Evolutionary conservation across 2,888 invertebrate species (phyloP).

Genomic region (Drosophila phalerata): DNA sequence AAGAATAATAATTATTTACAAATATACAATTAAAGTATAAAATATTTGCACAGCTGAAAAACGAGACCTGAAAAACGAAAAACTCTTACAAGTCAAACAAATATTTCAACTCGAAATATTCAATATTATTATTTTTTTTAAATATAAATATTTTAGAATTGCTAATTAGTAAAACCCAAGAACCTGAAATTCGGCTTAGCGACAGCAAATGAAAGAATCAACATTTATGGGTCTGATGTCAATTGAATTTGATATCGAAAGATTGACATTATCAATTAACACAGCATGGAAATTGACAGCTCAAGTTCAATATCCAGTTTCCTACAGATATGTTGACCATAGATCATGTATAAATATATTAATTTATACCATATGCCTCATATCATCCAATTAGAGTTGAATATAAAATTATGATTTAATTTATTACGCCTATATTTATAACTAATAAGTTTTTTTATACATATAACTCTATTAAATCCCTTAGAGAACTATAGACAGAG

Average conservation of each 20-base stretch:
- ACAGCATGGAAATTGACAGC: conserved; percentile 16
- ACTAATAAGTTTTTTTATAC: neutral
- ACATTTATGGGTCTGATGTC: conserved; percentile 38
- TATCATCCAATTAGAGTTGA: conserved; percentile 59
- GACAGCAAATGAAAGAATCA: conserved; percentile 14
- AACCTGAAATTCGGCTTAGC: neutral
- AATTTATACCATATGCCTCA: neutral
- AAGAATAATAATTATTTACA: neutral
- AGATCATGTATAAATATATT: neutral
- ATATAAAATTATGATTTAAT: conserved; percentile 48
- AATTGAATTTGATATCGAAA: conserved; percentile 46
- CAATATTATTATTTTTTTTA: neutral
- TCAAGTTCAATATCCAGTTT: conserved; percentile 9
- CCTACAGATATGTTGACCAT: conserved; percentile 1
- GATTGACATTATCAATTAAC: conserved; percentile 46
- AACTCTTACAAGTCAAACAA: neutral
- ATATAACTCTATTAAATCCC: neutral
- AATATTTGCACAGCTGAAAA: conserved; percentile 39
- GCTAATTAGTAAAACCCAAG: conserved; percentile 37
- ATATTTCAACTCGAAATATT: conserved; percentile 6
- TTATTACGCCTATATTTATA: conserved; percentile 10
- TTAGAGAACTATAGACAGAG: conserved; percentile 81
- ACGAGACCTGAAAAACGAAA: neutral
- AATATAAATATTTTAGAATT: conserved; percentile 14
- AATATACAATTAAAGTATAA: neutral